Evolutionary conservation across 2,888 invertebrate species (phyloP).

Genomic region (Mimas tiliae): DNA sequence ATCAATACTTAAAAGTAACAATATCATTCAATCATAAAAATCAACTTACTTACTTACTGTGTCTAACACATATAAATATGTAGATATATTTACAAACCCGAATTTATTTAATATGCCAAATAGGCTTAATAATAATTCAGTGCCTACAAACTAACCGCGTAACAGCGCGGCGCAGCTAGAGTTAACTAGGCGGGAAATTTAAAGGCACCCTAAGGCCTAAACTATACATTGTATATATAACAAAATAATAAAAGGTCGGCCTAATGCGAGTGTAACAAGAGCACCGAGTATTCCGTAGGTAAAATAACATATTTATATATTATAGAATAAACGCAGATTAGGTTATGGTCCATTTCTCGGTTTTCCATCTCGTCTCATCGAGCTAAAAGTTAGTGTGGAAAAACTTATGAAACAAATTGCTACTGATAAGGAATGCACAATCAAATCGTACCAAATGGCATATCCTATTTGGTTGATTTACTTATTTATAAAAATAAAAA

Average conservation of each 20-base stretch:
- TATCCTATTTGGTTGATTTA: too few species aligned
- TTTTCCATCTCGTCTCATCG: too few species aligned
- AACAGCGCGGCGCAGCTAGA: too few species aligned
- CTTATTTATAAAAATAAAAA: too few species aligned
- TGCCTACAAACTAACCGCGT: neutral
- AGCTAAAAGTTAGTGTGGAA: too few species aligned
- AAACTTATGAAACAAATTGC: too few species aligned
- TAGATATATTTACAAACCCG: constrained; percentile 8
- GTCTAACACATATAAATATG: constrained; percentile 43
- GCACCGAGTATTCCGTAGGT: neutral
- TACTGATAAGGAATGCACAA: too few species aligned
- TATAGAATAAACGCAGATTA: too few species aligned
- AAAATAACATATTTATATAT: neutral
- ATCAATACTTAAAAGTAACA: constrained; percentile 28
- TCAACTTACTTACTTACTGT: constrained; percentile 27
- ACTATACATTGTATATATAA: neutral
- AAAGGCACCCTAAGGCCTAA: neutral
- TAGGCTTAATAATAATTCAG: neutral
- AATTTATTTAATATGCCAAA: neutral
- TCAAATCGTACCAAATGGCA: too few species aligned
- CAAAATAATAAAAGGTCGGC: neutral
- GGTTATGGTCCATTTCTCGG: too few species aligned
- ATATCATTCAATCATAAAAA: constrained; percentile 33
- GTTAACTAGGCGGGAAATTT: neutral
- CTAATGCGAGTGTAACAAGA: neutral